Base-by-base conservation (phyloP, 2,113 vertebrate species). In the Lonchura striata region DNA sequence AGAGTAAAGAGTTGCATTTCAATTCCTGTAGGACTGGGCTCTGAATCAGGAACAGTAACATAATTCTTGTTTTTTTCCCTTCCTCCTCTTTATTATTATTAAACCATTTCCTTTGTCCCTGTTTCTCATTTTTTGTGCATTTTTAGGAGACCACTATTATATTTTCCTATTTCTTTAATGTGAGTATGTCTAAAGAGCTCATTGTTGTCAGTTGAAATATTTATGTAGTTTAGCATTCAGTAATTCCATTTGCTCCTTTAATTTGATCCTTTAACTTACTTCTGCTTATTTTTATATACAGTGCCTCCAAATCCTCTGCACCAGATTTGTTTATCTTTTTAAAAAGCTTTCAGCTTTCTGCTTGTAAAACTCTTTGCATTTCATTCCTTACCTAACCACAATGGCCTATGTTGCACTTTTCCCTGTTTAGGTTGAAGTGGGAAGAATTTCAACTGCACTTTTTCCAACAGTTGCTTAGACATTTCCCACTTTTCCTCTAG, bases 321-420 rank as follows among this genome's bases (percentile, higher is more conserved):
- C 81, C 88, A 86, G 86, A 84, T 96, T 94, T 97, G 92, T 96
- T 95, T 97, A 94, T 93, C 91, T 95, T 96, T 95, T 94, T 95
- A 42, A 94, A 94, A 96, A 97, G 92, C 85, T 96, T 97, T 97
- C 95, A 94, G 86, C 92, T 96, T 96, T 95, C 78, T 96, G 86
- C 92, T 94, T 97, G 87, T 98, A 95, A 97, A 97, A 97, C 92
- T 54, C 97, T 96, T 97, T 94, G 95, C 95, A 86, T 97, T 90
- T 93, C 90, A 96, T 97, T 97, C 92, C 94, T 95, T 92, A 95
- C 96, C 91, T 96, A 94, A 97, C 94, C 96, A 93, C 95, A 95
- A 91, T 94, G 86, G 88, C 87, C 96, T 92, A 19, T 97, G 90
- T 97, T 96, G 95, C 94, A 92, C 93, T 95, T 95, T 94, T 92